Evolutionary conservation across 1,140 invertebrate species (phyloP), one percentile per base, ranked within the genome.

Genomic region (Cotesia vestalis): DNA sequence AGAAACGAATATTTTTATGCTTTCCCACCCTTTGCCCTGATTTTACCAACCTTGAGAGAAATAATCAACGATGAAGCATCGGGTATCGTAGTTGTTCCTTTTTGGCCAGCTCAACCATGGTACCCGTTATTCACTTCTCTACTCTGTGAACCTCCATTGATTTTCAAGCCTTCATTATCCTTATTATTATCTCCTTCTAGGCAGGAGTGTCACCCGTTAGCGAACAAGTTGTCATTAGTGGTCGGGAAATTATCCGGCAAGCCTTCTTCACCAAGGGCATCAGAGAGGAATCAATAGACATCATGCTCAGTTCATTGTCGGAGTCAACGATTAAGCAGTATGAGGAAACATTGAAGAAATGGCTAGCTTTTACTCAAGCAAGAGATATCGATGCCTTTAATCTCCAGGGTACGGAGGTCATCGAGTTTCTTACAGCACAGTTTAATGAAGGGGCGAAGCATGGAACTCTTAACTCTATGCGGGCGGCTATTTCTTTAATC

Each of bases 1-100:
- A 71, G 61, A 1, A 34, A 62, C 35, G 51, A 66, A 67, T 38
- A 36, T 17, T 80, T 82, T 74, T 79, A 80, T 68, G 78, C 77
- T 5, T 82, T 75, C 20, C 69, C 69, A n/a, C 66, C 69, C 3
- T 75, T 75, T 14, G 12, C 60, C 27, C 4, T 72, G 0, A 64
- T 75, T 34, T 20, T 57, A 69, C 57, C 36, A 12, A 40, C 61
- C 1, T 57, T 75, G 40, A 52, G 59, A 52, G 72, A 75, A 72
- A 72, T 75, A 35, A 71, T 66, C 46, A 63, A 40, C 4, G 76
- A 77, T 27, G 35, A 66, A 60, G 75, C 75, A 34, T 5, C 5
- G 34, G 69, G 73, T 14, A 68, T 72, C 20, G 53, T 74, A 2
- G 69, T 74, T 40, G 73, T 52, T 2, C 73, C 73, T 4, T 12